Percentiles rank a stretch among this genome's conserved stretches.
Conservation (phyloP, 2,113 vertebrate genomes). For the Calyptommatus sinebrachiatus region DNA sequence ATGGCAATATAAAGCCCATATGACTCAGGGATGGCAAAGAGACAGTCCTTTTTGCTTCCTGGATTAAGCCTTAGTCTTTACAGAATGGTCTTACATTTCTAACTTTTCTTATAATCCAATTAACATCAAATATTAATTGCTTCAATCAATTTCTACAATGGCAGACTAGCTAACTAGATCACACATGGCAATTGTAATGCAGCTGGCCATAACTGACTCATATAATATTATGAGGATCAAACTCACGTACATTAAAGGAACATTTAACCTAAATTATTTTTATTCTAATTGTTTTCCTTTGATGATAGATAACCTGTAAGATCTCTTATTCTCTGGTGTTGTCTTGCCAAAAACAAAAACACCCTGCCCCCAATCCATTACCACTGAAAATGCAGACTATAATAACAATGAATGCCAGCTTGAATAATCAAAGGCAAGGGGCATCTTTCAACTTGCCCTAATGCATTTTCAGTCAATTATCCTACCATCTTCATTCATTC, state of each 20-base stretch:
- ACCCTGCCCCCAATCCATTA: background rate
- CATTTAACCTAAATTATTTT: background rate
- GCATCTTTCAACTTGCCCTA: slow-evolving; percentile 1
- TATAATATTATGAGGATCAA: background rate
- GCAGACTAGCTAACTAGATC: background rate
- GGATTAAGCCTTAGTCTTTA: background rate
- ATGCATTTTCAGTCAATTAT: slow-evolving; percentile 25
- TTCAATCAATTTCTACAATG: background rate
- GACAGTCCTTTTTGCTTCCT: too few relatives aligned
- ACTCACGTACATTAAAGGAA: background rate
- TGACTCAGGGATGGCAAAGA: too few relatives aligned
- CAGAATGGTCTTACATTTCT: background rate
- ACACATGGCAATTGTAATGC: background rate
- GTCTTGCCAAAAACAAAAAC: background rate
- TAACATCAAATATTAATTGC: background rate
- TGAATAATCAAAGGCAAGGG: slow-evolving; percentile 11
- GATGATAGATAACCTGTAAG: background rate
- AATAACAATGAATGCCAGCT: slow-evolving; percentile 8
- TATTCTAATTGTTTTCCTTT: background rate
- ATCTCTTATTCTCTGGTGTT: background rate
- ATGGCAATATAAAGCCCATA: too few relatives aligned
- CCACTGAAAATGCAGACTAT: background rate
- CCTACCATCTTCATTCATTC: slow-evolving; percentile 1
- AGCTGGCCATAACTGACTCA: background rate
- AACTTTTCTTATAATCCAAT: background rate